These are phyloP conservation scores for Enteromius treurensis DNA, from an alignment of 2,797 vertebrate genomes.

Conservation along the genomic window DNA sequence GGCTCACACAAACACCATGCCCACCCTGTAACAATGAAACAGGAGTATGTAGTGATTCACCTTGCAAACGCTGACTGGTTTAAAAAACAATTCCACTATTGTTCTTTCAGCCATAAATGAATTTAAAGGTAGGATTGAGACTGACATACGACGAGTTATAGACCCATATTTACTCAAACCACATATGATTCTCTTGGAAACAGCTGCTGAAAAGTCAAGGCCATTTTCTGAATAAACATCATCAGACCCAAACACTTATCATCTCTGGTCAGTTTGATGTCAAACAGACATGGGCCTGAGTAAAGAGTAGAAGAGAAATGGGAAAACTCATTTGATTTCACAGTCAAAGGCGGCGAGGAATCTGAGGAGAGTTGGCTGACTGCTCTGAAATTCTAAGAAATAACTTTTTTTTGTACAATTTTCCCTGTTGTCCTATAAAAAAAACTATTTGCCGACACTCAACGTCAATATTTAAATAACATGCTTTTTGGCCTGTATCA, in stretches of 20 bases:
- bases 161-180: conserved; percentile 24
- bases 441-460: conserved; percentile 56
- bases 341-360: conserved; percentile 46
- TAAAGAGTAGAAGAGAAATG: conserved; percentile 13
- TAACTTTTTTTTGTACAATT: conserved; percentile 20
- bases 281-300: conserved; percentile 32
- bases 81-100: not conserved
- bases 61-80: not conserved
- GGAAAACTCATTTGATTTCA: conserved; percentile 41
- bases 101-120: not conserved
- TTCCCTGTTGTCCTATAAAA: conserved; percentile 11
- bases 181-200: conserved; percentile 19
- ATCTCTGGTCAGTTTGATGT: conserved; percentile 34
- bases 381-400: conserved; percentile 5
- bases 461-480: conserved; percentile 56
- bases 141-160: not conserved
- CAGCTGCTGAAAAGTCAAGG: conserved; percentile 33
- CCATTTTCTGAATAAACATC: conserved; percentile 20
- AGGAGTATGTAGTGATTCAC: not conserved
- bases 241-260: conserved; percentile 30
- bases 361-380: conserved; percentile 44
- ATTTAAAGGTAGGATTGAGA: conserved; percentile 13
- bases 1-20: not conserved
- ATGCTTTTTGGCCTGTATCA: conserved; percentile 53
- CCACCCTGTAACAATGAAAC: not conserved